Base-by-base conservation (phyloP, 2,797 vertebrate species). In the Sebastes glaucus region DNA sequence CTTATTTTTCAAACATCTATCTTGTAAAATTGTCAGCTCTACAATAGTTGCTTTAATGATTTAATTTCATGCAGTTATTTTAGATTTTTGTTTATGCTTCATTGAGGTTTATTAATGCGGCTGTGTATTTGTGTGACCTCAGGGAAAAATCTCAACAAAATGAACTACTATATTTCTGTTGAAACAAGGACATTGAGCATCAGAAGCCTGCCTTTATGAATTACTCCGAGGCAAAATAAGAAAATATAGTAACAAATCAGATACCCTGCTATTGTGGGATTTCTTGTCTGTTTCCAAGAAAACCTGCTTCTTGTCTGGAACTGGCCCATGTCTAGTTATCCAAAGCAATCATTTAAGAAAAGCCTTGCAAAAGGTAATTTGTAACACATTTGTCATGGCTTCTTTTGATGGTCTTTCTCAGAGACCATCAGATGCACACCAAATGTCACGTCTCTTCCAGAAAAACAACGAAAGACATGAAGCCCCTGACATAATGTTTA, bases 361-460 rank as follows among this genome's bases (percentile, higher is more conserved):
- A 14, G n/a, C 20, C 33, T 49, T 46, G 14, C 13, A n/a, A 35
- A 30, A 25, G 11, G n/a, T 30, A 2, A 53, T 28, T 14, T 11
- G 8, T 22, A 18, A 49, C 22, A 57, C 28, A 5, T 74, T 60
- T 13, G 23, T 69, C 23, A 38, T 25, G 14, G 32, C 77, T 73
- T 64, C 38, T 52, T 68, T 72, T 52, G 38, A 53, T 30, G 28
- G 25, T 20, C 28, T 33, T 69, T 22, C 18, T 23, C 23, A 70
- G 42, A 55, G 66, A 42, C 16, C 42, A 82, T 66, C 11, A 71
- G 49, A 87, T 78, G 16, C n/a, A 28, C 83, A 78, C 69, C 70
- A 89, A 81, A 83, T 79, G 69, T 23, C 13, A 55, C 5, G 16
- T 60, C 18, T 59, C 20, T 11, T 60, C 2, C 1, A 59, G 57